A percentile compares a stretch with the other conserved stretches of the same genome.
phyloP scores from a whole-genome alignment of 2,113 vertebrate species.

The Haplotaxodon microlepis region DNA sequence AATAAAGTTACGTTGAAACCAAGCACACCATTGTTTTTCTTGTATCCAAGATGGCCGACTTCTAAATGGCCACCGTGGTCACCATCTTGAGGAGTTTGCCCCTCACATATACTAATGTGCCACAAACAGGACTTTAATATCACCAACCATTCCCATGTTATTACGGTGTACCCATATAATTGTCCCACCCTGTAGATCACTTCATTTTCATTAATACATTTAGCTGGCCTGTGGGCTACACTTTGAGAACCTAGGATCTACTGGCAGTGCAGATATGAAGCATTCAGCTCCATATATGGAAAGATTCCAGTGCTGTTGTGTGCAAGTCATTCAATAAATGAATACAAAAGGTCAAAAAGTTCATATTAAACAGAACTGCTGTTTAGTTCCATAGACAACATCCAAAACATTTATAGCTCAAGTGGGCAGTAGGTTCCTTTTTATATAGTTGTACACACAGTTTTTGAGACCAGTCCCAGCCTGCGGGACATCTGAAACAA shows the following conservation, averaged over 20 bases:
- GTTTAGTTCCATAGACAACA: background rate
- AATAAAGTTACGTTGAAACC: no score
- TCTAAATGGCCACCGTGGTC: no score
- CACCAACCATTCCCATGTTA: background rate
- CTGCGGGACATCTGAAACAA: background rate
- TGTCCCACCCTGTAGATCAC: background rate
- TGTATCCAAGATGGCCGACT: no score
- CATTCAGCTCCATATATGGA: background rate
- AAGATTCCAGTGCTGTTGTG: background rate
- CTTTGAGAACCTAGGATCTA: background rate
- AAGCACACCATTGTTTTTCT: no score
- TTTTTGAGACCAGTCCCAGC: background rate
- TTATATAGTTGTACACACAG: background rate
- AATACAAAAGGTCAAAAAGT: background rate
- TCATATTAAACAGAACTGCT: background rate
- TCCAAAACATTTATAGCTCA: fast-evolving
- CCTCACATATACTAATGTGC: background rate
- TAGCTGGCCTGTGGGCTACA: background rate
- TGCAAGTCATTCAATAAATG: background rate
- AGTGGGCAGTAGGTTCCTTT: background rate
- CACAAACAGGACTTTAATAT: background rate
- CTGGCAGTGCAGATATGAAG: background rate
- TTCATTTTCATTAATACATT: background rate
- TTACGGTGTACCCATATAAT: background rate
- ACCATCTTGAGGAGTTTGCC: background rate